Percentiles rank a stretch among this genome's conserved stretches.
Evolutionary conservation across 2,888 invertebrate species (phyloP).

Genomic region (Oscheius sp.): DNA sequence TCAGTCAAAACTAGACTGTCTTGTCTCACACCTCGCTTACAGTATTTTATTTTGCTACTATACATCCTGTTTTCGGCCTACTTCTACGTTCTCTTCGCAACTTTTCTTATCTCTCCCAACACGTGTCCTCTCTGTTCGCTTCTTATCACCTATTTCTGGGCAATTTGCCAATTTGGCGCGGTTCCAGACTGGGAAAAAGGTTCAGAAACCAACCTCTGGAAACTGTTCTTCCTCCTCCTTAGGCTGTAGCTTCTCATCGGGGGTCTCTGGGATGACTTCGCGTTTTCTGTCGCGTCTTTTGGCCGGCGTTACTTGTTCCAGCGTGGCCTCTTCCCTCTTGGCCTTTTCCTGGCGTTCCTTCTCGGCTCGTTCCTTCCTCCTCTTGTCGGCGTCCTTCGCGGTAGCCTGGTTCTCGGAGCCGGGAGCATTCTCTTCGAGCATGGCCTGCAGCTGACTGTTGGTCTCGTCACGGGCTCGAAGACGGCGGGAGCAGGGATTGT

Average conservation of each 20-base stretch:
- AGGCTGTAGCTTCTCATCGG: constrained; percentile 50
- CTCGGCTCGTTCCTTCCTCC: constrained; percentile 39
- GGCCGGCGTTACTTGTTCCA: not conserved
- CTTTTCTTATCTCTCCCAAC: not conserved
- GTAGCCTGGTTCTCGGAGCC: not conserved
- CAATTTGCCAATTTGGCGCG: not conserved
- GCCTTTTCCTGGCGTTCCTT: constrained; percentile 35
- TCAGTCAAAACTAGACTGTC: too few species aligned
- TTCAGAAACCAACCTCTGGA: constrained; percentile 24
- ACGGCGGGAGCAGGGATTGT: constrained; percentile 1
- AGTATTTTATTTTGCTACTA: too few species aligned
- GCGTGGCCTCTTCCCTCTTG: not conserved
- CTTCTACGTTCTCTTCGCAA: not conserved
- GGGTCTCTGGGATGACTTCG: constrained; percentile 49
- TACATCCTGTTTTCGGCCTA: not conserved
- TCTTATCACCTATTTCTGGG: not conserved
- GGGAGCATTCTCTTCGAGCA: constrained; percentile 21
- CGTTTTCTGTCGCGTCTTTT: constrained; percentile 1
- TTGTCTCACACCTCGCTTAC: too few species aligned
- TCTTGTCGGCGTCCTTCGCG: constrained; percentile 27
- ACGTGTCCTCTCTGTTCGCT: not conserved
- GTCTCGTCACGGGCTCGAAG: constrained; percentile 11
- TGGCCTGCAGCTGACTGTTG: constrained; percentile 7
- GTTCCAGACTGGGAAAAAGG: not conserved
- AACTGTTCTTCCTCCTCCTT: constrained; percentile 11